These are phyloP conservation scores for Podilymbus podiceps DNA, from an alignment of 2,113 vertebrate genomes.

Conservation along the genomic window DNA sequence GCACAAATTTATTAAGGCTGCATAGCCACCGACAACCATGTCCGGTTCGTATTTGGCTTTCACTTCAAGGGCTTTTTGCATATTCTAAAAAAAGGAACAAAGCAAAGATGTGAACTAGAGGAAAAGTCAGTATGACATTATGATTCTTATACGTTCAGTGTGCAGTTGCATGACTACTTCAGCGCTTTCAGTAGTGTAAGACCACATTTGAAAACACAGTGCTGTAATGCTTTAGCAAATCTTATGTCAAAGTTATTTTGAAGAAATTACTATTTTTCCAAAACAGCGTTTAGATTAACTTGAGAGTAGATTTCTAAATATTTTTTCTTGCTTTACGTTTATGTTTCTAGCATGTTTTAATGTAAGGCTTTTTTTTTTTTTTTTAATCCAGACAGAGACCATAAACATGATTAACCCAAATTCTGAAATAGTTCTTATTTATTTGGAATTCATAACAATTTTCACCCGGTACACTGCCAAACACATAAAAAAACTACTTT, in stretches of 20 bases:
- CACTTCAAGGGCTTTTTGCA: constrained; percentile 89
- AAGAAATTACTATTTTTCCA: not conserved
- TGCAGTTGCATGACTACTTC: not conserved
- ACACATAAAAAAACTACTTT: not conserved
- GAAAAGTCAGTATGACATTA: constrained; percentile 50
- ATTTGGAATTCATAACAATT: not conserved
- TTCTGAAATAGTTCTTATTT: not conserved
- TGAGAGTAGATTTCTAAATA: not conserved
- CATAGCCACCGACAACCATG: constrained; percentile 81
- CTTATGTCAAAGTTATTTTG: not conserved
- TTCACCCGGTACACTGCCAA: not conserved
- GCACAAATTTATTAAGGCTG: constrained; percentile 87
- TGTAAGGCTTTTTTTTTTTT: not conserved
- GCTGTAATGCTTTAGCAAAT: not conserved
- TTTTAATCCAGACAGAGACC: not conserved
- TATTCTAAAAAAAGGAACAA: constrained; percentile 79
- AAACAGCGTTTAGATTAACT: not conserved
- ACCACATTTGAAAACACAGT: not conserved
- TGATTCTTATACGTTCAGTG: not conserved
- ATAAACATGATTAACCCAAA: not conserved
- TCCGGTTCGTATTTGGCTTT: constrained; percentile 86
- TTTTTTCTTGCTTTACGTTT: not conserved
- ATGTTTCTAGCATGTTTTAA: not conserved
- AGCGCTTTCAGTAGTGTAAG: not conserved
- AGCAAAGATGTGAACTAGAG: constrained; percentile 56